phyloP scores from a whole-genome alignment of 2,888 invertebrate species.

The Eumacrocentrus americanus region DNA sequence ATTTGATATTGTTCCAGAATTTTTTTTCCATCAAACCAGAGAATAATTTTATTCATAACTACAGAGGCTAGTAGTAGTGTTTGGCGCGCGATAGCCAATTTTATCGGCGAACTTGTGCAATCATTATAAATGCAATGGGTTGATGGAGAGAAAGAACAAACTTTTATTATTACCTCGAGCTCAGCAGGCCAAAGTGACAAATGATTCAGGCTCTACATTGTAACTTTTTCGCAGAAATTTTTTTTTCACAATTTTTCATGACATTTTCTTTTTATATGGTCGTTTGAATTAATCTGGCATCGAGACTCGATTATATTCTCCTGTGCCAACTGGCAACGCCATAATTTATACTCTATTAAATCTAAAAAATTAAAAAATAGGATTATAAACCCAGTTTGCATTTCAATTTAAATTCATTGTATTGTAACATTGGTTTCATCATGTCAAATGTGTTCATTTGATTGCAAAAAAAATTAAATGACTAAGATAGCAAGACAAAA shows the following conservation, averaged over 20 bases:
- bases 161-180: neutral
- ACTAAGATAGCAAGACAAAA: too few relatives aligned
- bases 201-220: conserved; percentile 8
- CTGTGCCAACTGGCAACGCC: conserved; percentile 1
- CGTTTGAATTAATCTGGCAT: conserved; percentile 14
- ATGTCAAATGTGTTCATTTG: too few relatives aligned
- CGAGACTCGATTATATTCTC: neutral
- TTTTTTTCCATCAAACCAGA: neutral
- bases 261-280: conserved; percentile 5
- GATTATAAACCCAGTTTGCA: too few relatives aligned
- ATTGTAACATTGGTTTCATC: too few relatives aligned
- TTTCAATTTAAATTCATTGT: too few relatives aligned
- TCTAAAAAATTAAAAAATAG: too few relatives aligned
- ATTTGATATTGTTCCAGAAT: neutral
- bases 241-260: conserved; percentile 4
- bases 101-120: neutral
- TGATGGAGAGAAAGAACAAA: neutral
- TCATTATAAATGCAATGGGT: conserved; percentile 6
- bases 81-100: conserved; percentile 9
- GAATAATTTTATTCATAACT: conserved; percentile 19
- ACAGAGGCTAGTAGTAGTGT: neutral
- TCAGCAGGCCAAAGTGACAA: neutral
- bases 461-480: too few relatives aligned
- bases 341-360: conserved; percentile 1
- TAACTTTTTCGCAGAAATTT: conserved; percentile 5